Conservation (phyloP, 64 coral and sea anemone genomes). For the Anthopleura sola region DNA sequence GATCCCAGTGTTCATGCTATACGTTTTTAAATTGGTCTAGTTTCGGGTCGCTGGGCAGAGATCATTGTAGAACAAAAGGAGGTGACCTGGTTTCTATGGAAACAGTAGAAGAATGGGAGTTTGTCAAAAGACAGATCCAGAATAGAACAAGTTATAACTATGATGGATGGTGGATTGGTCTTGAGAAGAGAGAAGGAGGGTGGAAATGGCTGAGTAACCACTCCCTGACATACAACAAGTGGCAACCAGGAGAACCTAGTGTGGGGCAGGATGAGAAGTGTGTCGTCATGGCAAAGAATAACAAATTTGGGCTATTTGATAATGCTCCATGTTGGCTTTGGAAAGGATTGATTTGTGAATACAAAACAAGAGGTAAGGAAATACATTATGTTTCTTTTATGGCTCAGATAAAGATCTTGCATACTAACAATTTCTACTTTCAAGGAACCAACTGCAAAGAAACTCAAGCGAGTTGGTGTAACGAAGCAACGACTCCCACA, state of each 20-base stretch:
- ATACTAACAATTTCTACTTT: too few species aligned
- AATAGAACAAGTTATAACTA: not conserved
- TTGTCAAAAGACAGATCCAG: slow-evolving; percentile 21
- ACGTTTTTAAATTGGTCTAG: not conserved
- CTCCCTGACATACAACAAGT: slow-evolving; percentile 7
- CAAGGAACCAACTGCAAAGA: too few species aligned
- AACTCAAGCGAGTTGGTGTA: too few species aligned
- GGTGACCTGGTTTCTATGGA: slow-evolving; percentile 39
- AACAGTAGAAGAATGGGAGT: slow-evolving; percentile 32
- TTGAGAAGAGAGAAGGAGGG: not conserved
- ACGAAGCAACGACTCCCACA: too few species aligned
- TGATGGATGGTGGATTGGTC: slow-evolving; percentile 20
- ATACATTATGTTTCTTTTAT: too few species aligned
- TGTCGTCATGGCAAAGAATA: not conserved
- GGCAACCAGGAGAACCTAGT: not conserved
- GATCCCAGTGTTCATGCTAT: not conserved
- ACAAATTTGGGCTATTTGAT: not conserved
- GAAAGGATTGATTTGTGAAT: slow-evolving; percentile 27
- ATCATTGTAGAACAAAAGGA: not conserved
- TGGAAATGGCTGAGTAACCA: slow-evolving; percentile 21
- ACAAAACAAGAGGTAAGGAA: not conserved
- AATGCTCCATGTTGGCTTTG: not conserved
- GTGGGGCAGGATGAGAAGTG: not conserved
- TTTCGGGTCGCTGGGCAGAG: not conserved
- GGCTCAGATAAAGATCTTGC: too few species aligned